A percentile compares a stretch with the other conserved stretches of the same genome.
phyloP scores from a whole-genome alignment of 2,113 vertebrate species.

The Muntiacus muntjak region DNA sequence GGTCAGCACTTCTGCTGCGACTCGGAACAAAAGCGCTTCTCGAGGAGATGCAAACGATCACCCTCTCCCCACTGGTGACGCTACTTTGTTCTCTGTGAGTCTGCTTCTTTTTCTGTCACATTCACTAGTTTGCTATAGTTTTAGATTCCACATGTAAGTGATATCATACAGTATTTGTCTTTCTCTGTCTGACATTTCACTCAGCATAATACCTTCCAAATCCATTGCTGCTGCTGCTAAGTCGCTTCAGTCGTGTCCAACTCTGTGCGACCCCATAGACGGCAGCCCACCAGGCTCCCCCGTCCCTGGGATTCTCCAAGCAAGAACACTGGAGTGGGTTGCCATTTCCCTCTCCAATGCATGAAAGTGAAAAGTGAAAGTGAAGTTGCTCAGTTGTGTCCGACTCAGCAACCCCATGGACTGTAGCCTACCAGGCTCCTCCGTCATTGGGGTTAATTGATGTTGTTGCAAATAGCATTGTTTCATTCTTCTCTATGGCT shows the following conservation, averaged over 20 bases:
- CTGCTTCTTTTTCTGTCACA: not conserved
- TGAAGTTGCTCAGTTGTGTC: too few relatives aligned
- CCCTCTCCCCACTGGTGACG: not conserved
- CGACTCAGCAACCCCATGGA: too few relatives aligned
- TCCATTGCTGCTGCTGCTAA: not conserved
- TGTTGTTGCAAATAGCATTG: not conserved
- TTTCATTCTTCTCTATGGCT: not conserved
- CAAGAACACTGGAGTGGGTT: too few relatives aligned
- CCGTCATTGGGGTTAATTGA: too few relatives aligned
- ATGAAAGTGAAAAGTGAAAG: too few relatives aligned
- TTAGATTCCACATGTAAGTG: not conserved
- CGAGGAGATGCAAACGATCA: accelerated
- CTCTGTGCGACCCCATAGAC: too few relatives aligned
- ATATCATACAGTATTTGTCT: not conserved
- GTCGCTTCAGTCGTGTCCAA: too few relatives aligned
- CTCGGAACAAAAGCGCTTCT: not conserved
- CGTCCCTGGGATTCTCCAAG: too few relatives aligned
- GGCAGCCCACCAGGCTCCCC: too few relatives aligned
- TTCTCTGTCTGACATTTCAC: not conserved
- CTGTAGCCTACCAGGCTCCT: too few relatives aligned
- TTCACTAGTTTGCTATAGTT: not conserved
- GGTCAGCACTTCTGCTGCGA: not conserved
- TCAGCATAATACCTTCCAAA: not conserved
- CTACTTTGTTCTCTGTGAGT: not conserved
- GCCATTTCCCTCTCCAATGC: too few relatives aligned